Evolutionary conservation across 2,113 vertebrate species (phyloP), one percentile per base, ranked within the genome.

Genomic region (Urocolius indicus): DNA sequence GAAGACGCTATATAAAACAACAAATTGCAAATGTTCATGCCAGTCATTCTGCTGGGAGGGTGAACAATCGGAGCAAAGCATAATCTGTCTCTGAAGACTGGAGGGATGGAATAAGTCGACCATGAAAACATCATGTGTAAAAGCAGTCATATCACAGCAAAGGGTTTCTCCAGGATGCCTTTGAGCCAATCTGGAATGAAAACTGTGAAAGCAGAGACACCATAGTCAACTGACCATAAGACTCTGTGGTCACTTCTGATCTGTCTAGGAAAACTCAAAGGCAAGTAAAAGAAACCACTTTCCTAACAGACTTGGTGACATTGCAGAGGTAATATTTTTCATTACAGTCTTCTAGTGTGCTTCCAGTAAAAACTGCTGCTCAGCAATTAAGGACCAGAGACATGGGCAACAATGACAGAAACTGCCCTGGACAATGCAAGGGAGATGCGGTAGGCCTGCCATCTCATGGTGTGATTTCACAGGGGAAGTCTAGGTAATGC

Each of bases 401-500:
- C 5, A 49, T 2, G 6, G 29, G 46, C 48, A 93, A 30, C 1
- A 23, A 45, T 19, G 18, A 41, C 18, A 78, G 14, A n/a, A 78
- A 10, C 20, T 51, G 12, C 49, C 9, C 23, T 63, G 52, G 22
- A 22, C 20, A 68, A 26, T 0, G 0, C 20, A 57, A 87, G 16
- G 41, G 89, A 36, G 26, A 41, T 16, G 15, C 0, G 2, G 16
- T 2, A 3, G 6, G 3, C 24, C 45, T 77, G 38, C 16, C 45
- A 4, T 15, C 18, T 71, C 38, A 32, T 0, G 0, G 9, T 26
- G 9, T 49, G 41, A 9, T 55, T 90, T 75, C 67, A 57, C 11
- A 51, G 26, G 17, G 13, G 19, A 59, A 92, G 65, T 24, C 2
- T 32, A 79, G 6, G 14, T 63, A 30, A 71, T 0, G 2, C 12